Percentiles rank a stretch among this genome's conserved stretches.
phyloP scores from a whole-genome alignment of 2,888 invertebrate species.

The Dromius quadrimaculatus region DNA sequence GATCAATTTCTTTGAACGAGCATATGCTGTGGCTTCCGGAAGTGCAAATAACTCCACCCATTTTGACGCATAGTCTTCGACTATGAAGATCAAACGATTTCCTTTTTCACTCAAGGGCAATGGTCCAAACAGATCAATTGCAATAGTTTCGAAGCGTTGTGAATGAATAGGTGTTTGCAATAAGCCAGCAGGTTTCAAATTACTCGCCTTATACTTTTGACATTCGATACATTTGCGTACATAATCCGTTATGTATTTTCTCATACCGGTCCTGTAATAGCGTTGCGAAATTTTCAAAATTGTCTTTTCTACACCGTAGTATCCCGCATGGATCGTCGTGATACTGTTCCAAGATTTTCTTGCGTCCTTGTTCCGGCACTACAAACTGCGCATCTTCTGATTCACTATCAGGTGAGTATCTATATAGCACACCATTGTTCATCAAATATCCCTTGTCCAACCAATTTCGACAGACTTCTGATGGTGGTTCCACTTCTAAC shows the following conservation, averaged over 20 bases:
- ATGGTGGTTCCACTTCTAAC: too few relatives aligned
- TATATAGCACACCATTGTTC: background rate
- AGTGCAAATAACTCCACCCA: conserved; percentile 36
- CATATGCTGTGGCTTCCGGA: conserved; percentile 3
- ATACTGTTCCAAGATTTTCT: too few relatives aligned
- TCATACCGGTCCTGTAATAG: conserved; percentile 52
- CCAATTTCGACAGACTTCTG: too few relatives aligned
- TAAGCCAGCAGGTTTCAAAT: conserved; percentile 49
- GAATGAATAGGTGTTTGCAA: conserved; percentile 32
- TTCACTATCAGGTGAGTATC: background rate
- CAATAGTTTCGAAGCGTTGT: conserved; percentile 6
- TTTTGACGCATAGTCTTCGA: conserved; percentile 46
- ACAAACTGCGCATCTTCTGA: background rate
- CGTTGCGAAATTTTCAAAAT: too few relatives aligned
- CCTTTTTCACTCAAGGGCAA: conserved; percentile 38
- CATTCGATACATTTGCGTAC: conserved; percentile 53
- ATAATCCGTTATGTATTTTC: conserved; percentile 32
- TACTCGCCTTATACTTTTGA: conserved; percentile 51
- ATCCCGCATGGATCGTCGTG: too few relatives aligned
- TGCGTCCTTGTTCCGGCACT: background rate
- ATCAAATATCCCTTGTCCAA: background rate
- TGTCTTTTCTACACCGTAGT: too few relatives aligned
- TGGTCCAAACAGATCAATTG: conserved; percentile 51
- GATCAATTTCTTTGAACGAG: background rate
- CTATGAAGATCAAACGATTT: conserved; percentile 21